Conservation (phyloP, 92 coral and sea anemone species). For the Phenganax stokvisi region DNA sequence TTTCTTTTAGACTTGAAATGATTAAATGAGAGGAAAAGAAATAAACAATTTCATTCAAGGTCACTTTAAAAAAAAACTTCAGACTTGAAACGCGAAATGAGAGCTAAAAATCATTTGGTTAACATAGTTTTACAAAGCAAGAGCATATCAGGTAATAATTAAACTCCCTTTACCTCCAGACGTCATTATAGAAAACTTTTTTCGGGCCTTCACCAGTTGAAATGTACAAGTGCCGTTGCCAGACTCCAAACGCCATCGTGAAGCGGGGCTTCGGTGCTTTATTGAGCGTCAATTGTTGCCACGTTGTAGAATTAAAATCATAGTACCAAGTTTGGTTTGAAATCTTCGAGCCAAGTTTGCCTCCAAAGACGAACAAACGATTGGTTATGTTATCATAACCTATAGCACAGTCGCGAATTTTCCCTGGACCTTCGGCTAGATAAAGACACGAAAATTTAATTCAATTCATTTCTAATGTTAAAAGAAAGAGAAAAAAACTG, state of each 20-base stretch:
- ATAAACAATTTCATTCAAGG: too few species aligned
- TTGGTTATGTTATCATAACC: constrained; percentile 54
- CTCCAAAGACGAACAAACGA: constrained; percentile 69
- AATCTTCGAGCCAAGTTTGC: constrained; percentile 28
- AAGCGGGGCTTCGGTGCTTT: constrained; percentile 63
- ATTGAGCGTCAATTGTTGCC: constrained; percentile 42
- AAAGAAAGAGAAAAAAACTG: too few species aligned
- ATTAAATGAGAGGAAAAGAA: too few species aligned
- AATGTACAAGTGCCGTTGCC: constrained; percentile 51
- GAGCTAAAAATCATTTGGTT: too few species aligned
- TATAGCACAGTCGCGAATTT: constrained; percentile 69
- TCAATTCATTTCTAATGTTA: too few species aligned
- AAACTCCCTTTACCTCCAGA: constrained; percentile 29
- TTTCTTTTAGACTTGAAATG: too few species aligned
- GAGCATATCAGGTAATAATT: too few species aligned
- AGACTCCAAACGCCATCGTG: constrained; percentile 82
- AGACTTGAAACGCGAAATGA: too few species aligned
- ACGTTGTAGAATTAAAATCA: constrained; percentile 43
- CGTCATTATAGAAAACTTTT: constrained; percentile 60
- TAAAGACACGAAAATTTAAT: too few species aligned
- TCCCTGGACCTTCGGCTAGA: constrained; percentile 17
- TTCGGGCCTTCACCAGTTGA: constrained; percentile 74
- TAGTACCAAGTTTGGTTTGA: constrained; percentile 69
- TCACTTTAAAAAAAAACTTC: too few species aligned
- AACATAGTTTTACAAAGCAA: too few species aligned